Evolutionary conservation across 2,888 invertebrate species (phyloP).

Genomic region (Allygus modestus): DNA sequence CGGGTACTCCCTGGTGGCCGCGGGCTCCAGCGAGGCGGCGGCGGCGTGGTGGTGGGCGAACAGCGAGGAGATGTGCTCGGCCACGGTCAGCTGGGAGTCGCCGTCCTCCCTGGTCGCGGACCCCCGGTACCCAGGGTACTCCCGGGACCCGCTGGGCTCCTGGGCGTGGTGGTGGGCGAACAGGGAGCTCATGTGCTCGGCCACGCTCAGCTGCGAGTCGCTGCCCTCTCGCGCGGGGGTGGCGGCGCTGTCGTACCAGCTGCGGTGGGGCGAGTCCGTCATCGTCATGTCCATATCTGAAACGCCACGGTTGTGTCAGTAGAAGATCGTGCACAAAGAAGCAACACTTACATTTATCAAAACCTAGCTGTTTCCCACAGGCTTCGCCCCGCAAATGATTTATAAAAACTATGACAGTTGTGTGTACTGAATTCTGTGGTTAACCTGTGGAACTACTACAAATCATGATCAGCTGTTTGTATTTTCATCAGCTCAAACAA

Average conservation of each 20-base stretch:
- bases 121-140: slow-evolving; percentile 75
- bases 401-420: no score
- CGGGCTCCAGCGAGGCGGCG: slow-evolving; percentile 77
- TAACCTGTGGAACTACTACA: no score
- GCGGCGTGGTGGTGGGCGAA: slow-evolving; percentile 71
- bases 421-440: no score
- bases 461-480: no score
- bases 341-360: not conserved
- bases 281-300: slow-evolving; percentile 64
- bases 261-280: slow-evolving; percentile 65
- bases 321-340: not conserved
- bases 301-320: not conserved
- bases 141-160: slow-evolving; percentile 73
- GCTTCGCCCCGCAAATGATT: no score
- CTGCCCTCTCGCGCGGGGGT: slow-evolving; percentile 58
- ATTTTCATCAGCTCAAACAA: no score
- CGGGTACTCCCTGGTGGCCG: slow-evolving; percentile 72
- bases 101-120: slow-evolving; percentile 75
- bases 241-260: slow-evolving; percentile 66
- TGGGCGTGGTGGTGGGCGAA: slow-evolving; percentile 70
- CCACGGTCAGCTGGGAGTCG: slow-evolving; percentile 64
- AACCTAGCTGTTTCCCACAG: no score
- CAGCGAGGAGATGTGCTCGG: slow-evolving; percentile 69
- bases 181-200: slow-evolving; percentile 69
- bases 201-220: slow-evolving; percentile 63